Evolutionary conservation across 2,797 vertebrate species (phyloP).

Genomic region (Hydrocynus forskahlii): DNA sequence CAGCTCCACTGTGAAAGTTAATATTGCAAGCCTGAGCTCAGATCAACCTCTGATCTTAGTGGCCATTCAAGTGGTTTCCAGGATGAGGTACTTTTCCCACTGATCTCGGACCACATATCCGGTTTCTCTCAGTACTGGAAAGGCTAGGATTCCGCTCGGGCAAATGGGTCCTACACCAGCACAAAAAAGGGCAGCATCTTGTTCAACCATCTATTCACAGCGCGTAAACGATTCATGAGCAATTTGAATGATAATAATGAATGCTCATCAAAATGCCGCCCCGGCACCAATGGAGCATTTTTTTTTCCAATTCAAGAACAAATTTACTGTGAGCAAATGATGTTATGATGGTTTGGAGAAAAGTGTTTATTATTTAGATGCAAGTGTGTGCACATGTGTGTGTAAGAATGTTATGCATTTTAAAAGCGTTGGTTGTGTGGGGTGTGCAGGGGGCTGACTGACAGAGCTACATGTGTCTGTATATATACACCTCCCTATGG

Average conservation of each 20-base stretch:
- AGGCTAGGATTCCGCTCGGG: not conserved
- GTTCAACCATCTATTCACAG: constrained; percentile 15
- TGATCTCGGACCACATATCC: not conserved
- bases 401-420: not conserved
- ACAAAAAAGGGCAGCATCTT: not conserved
- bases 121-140: not conserved
- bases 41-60: not conserved
- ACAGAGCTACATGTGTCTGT: not conserved
- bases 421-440: not conserved
- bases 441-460: not conserved
- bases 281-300: constrained; percentile 12
- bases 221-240: constrained; percentile 18
- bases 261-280: not conserved
- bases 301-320: constrained; percentile 17
- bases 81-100: not conserved
- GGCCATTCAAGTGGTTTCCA: not conserved
- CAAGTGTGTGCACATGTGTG: not conserved
- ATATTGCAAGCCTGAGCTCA: not conserved
- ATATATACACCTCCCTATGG: not conserved
- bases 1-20: not conserved
- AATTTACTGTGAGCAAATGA: constrained; percentile 38
- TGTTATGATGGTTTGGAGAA: constrained; percentile 19
- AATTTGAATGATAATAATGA: constrained; percentile 35
- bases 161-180: not conserved
- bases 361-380: constrained; percentile 24